Evolutionary conservation across 2,113 vertebrate species (phyloP), one percentile per base, ranked within the genome.

Genomic region (Rhagologus leucostigma): DNA sequence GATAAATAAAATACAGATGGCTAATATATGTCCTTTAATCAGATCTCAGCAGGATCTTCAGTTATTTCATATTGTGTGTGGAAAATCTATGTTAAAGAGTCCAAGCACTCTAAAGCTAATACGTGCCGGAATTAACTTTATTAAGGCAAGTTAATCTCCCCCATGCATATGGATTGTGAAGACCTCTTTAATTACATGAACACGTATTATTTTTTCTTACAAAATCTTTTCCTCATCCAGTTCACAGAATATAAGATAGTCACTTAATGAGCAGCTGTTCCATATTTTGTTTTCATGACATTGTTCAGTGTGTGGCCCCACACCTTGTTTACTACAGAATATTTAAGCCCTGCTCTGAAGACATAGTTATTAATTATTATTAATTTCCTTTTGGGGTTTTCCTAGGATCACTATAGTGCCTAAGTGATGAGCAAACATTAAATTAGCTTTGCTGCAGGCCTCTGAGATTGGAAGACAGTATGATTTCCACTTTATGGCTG

Each of bases 231-330:
- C 57, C 9, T 94, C 27, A 42, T 89, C 91, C 44, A 50, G 3
- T 84, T 78, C 37, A 79, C 33, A 87, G 64, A 57, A 68, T 87
- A n/a, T 52, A 18, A 82, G 65, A 52, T 76, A 76, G 44, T 71
- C n/a, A 71, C 32, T 93, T 94, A 83, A 79, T 80, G 62, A 93
- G 29, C 70, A 93, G 46, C 75, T 92, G 67, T 90, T 93, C 46
- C 33, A 21, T 83, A 57, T 87, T 94, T 76, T 87, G 33, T 87
- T 93, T 87, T 75, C 41, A 73, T 87, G 50, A 37, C 21, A 22
- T 57, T 90, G 29, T 65, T 90, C 32, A 44, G 10, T 82, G 44
- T 82, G 44, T 59, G 57, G 46, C 30, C 22, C 26, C 18, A n/a
- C 73, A 87, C 79, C 63, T 80, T 89, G 41, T 94, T 92, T 90